Evolutionary conservation across 2,888 invertebrate genomes (phyloP).

Genomic region (Amphipyra tragopoginis): DNA sequence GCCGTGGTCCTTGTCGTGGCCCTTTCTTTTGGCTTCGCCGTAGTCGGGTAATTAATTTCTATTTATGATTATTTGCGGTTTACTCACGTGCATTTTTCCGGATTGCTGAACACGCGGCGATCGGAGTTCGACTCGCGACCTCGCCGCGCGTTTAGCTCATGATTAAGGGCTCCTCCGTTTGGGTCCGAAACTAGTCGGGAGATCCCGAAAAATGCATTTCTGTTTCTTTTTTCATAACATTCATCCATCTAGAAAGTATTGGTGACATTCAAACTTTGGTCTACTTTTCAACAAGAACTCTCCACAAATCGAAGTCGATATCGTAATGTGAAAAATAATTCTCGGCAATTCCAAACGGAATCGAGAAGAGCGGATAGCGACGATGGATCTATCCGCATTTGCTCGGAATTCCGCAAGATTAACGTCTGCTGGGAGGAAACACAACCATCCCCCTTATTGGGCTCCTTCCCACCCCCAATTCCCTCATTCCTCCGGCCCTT

Average conservation of each 20-base stretch:
- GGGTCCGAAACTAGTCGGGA: too few relatives aligned
- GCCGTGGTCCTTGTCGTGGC: too few relatives aligned
- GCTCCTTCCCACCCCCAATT: conserved; percentile 1
- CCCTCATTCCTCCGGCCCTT: conserved; percentile 30
- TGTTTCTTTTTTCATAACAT: too few relatives aligned
- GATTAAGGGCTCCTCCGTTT: too few relatives aligned
- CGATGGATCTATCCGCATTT: conserved; percentile 69
- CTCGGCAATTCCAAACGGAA: conserved; percentile 59
- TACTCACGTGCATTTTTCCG: too few relatives aligned
- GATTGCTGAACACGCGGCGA: too few relatives aligned
- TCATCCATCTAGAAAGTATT: neutral
- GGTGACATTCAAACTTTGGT: conserved; percentile 17
- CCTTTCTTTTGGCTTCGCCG: too few relatives aligned
- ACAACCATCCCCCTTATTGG: conserved; percentile 46
- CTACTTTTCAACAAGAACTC: conserved; percentile 37
- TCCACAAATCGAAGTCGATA: conserved; percentile 42
- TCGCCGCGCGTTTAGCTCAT: too few relatives aligned
- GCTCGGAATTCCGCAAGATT: conserved; percentile 78
- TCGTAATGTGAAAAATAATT: conserved; percentile 60
- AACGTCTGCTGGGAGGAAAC: conserved; percentile 65
- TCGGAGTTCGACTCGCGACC: too few relatives aligned
- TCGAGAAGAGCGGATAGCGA: conserved; percentile 59
- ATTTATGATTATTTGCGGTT: too few relatives aligned
- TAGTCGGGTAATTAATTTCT: too few relatives aligned
- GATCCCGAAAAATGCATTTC: too few relatives aligned